Percentiles rank a stretch among this genome's conserved stretches.
These are phyloP conservation scores for Lepidocyrtoides sp. DNA, from an alignment of 2,888 invertebrate genomes.

Conservation along the genomic window DNA sequence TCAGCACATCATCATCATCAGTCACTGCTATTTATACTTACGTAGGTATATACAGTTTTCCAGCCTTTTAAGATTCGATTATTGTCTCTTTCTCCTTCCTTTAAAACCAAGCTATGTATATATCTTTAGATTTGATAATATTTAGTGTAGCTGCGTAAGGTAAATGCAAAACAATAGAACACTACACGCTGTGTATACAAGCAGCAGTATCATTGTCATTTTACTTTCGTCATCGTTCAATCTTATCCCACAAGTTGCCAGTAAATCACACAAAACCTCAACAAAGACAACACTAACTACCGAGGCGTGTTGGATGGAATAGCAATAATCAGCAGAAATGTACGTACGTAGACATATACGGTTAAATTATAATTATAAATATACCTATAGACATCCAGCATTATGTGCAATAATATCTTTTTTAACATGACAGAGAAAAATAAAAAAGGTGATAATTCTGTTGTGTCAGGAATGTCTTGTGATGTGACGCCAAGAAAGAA, in stretches of 20 bases:
- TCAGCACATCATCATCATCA: constrained; percentile 38
- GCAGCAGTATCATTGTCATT: not conserved
- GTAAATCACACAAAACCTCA: constrained; percentile 40
- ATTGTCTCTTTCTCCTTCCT: not conserved
- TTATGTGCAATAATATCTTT: not conserved
- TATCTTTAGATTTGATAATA: not conserved
- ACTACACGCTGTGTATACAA: too few relatives aligned
- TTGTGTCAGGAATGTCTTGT: constrained; percentile 61
- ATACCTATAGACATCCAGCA: not conserved
- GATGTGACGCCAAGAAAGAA: constrained; percentile 55
- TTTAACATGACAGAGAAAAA: constrained; percentile 55
- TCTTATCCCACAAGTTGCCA: not conserved
- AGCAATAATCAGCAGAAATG: constrained; percentile 27
- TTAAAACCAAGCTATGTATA: not conserved
- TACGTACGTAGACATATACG: too few relatives aligned
- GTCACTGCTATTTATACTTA: constrained; percentile 18
- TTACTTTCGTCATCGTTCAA: not conserved
- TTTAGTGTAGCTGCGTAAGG: not conserved
- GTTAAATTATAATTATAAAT: not conserved
- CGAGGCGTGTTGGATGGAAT: constrained; percentile 61
- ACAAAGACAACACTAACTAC: constrained; percentile 40
- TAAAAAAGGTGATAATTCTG: constrained; percentile 68
- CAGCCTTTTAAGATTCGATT: not conserved
- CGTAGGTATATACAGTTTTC: not conserved
- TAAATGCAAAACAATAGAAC: not conserved